These are phyloP conservation scores for Spinibarbus caldwelli DNA, from an alignment of 2,797 vertebrate species.

Conservation along the genomic window DNA sequence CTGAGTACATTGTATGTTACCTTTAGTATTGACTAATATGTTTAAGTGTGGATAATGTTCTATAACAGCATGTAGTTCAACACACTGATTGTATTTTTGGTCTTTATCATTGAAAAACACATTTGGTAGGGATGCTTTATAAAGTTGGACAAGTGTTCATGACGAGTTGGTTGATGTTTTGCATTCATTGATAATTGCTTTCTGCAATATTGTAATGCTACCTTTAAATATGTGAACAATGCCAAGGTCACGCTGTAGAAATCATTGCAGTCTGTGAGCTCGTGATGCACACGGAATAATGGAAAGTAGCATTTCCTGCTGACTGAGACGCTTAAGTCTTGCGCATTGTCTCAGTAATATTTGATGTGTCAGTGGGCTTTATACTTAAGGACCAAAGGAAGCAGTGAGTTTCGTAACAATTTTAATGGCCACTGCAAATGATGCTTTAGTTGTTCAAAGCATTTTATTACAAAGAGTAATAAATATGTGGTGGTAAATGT, in stretches of 20 bases:
- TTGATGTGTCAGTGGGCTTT: slow-evolving; percentile 47
- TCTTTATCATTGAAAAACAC: slow-evolving; percentile 21
- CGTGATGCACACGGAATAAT: background rate
- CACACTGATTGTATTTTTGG: background rate
- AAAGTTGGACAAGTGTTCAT: slow-evolving; percentile 38
- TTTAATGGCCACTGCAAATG: slow-evolving; percentile 20
- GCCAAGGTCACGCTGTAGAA: background rate
- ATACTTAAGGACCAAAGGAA: slow-evolving; percentile 57
- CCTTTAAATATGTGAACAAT: background rate
- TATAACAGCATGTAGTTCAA: background rate
- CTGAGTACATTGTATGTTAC: background rate
- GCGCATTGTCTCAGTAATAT: background rate
- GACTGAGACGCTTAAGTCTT: background rate
- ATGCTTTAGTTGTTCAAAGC: slow-evolving; percentile 43
- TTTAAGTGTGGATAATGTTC: slow-evolving; percentile 1
- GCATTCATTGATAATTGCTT: background rate
- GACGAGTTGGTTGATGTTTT: background rate
- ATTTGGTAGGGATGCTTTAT: slow-evolving; percentile 21
- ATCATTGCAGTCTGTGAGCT: background rate
- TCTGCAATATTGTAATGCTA: slow-evolving; percentile 1
- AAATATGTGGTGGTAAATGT: slow-evolving; percentile 13
- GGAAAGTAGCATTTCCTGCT: background rate
- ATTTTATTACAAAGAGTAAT: slow-evolving; percentile 30
- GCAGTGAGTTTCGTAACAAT: slow-evolving; percentile 24
- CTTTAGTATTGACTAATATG: slow-evolving; percentile 12